Percentiles rank a stretch among this genome's conserved stretches.
Evolutionary conservation across 2,888 invertebrate species (phyloP).

Genomic region (Phaonia tiefii): DNA sequence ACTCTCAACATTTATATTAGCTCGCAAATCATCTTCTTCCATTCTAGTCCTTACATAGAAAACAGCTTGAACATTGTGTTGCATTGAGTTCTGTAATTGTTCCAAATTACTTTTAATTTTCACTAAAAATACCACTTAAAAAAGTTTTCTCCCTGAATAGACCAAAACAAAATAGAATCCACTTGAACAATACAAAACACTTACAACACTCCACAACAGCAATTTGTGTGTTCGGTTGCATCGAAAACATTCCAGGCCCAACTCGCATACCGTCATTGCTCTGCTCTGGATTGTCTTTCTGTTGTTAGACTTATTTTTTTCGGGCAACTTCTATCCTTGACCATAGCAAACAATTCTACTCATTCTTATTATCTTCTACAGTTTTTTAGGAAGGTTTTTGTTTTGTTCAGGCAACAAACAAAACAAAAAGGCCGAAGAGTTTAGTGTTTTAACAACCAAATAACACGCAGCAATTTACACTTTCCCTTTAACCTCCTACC

Average conservation of each 20-base stretch:
- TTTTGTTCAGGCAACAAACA: background rate
- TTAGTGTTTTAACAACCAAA: slow-evolving; percentile 26
- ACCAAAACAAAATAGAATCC: slow-evolving; percentile 4
- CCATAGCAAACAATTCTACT: slow-evolving; percentile 41
- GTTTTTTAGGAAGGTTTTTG: slow-evolving; percentile 21
- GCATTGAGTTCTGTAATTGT: slow-evolving; percentile 46
- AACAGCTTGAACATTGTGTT: background rate
- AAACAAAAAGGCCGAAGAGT: background rate
- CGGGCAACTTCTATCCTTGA: slow-evolving; percentile 25
- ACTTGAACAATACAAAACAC: slow-evolving; percentile 38
- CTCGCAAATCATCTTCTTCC: too few species aligned
- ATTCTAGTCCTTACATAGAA: too few species aligned
- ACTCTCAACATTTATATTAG: too few species aligned
- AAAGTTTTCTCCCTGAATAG: slow-evolving; percentile 34
- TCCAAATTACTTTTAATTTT: slow-evolving; percentile 46
- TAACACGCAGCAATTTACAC: slow-evolving; percentile 49
- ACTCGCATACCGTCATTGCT: slow-evolving; percentile 1
- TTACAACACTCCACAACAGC: slow-evolving; percentile 33
- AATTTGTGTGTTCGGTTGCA: slow-evolving; percentile 43
- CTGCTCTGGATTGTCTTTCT: background rate
- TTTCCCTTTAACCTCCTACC: background rate
- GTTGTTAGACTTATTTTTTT: background rate
- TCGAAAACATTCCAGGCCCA: slow-evolving; percentile 25
- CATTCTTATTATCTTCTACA: slow-evolving; percentile 5
- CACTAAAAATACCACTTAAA: slow-evolving; percentile 50